Evolutionary conservation across 2,888 invertebrate species (phyloP).

Genomic region (Scotopteryx bipunctaria): DNA sequence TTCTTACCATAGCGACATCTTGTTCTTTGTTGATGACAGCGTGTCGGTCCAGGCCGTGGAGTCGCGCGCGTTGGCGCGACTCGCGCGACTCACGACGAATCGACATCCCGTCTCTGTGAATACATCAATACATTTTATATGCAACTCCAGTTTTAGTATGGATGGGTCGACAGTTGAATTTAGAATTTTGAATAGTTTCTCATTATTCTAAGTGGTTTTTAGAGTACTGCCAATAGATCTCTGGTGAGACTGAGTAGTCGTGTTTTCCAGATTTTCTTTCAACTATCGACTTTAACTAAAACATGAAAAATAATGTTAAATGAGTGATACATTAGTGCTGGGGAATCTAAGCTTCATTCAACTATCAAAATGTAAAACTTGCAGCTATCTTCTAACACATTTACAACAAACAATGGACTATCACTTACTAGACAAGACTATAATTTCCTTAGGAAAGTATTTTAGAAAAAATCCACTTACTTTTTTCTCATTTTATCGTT

Average conservation of each 20-base stretch:
- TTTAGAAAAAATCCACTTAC: no score
- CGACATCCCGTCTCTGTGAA: conserved; percentile 68
- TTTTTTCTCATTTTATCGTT: no score
- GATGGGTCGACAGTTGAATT: conserved; percentile 17
- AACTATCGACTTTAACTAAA: conserved; percentile 13
- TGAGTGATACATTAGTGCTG: conserved; percentile 35
- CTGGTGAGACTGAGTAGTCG: no score
- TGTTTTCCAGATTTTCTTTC: conserved; percentile 1
- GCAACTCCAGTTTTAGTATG: not conserved
- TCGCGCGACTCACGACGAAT: conserved; percentile 65
- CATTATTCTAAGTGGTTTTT: no score
- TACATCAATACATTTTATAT: not conserved
- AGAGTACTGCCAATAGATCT: no score
- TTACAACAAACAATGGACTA: conserved; percentile 6
- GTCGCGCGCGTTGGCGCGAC: conserved; percentile 59
- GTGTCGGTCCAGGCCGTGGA: conserved; percentile 68
- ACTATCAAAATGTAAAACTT: conserved; percentile 6
- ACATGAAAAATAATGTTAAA: conserved; percentile 20
- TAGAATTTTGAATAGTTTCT: not conserved
- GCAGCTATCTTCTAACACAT: conserved; percentile 22
- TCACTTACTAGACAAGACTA: not conserved
- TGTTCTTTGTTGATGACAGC: conserved; percentile 77
- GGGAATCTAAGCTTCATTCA: conserved; percentile 33
- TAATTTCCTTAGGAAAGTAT: no score
- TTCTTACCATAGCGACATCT: conserved; percentile 69